These are phyloP conservation scores for Papilio polyxenes DNA, from an alignment of 1,140 invertebrate genomes.

Conservation along the genomic window DNA sequence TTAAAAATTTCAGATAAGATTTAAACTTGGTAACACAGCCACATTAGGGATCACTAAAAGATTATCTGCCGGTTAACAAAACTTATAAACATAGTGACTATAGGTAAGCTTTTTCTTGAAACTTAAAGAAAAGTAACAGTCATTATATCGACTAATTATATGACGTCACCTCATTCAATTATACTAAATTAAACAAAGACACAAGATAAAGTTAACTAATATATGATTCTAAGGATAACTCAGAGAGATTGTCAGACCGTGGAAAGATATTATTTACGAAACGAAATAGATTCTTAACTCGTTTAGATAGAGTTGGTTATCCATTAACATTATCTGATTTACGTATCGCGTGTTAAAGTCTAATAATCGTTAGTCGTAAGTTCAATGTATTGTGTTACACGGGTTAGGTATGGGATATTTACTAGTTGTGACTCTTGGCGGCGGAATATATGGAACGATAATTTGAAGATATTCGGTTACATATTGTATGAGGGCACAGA, in stretches of 20 bases:
- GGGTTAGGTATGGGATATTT: conserved; percentile 17
- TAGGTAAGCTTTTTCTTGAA: not conserved
- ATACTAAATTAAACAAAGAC: not conserved
- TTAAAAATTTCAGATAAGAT: no score
- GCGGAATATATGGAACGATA: not conserved
- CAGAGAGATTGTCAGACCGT: conserved; percentile 1
- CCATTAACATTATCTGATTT: not conserved
- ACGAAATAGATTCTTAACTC: conserved; percentile 2
- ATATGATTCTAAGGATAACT: conserved; percentile 12
- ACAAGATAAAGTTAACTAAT: conserved; percentile 23
- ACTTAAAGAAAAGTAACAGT: not conserved
- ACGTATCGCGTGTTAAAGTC: conserved; percentile 17
- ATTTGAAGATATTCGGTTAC: not conserved
- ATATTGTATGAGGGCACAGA: not conserved
- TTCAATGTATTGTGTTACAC: conserved; percentile 21
- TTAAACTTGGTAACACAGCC: no score
- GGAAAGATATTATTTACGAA: not conserved
- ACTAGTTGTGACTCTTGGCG: not conserved
- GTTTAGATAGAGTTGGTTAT: not conserved
- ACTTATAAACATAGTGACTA: no score
- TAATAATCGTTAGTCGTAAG: conserved; percentile 15
- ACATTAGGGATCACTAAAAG: no score
- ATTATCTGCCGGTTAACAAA: no score
- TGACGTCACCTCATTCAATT: conserved; percentile 7
- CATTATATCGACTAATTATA: not conserved